A percentile compares a stretch with the other conserved stretches of the same genome.
Evolutionary conservation across 2,888 invertebrate genomes (phyloP).

Genomic region (Nomada goodeniana): DNA sequence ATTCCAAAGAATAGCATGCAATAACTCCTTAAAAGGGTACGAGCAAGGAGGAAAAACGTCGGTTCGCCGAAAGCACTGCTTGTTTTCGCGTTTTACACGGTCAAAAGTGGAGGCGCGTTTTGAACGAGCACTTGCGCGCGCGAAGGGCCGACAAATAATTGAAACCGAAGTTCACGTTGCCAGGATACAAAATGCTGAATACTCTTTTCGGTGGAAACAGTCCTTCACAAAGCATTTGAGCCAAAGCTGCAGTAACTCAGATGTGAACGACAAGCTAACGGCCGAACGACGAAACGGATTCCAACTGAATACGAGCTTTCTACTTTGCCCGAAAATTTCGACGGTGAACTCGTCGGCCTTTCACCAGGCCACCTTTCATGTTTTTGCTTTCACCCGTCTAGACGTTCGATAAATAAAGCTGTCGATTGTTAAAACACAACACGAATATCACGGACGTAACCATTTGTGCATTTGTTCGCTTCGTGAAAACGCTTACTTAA

Average conservation of each 20-base stretch:
- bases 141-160: conserved; percentile 47
- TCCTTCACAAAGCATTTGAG: conserved; percentile 29
- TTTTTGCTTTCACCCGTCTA: conserved; percentile 16
- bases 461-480: too few relatives aligned
- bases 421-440: not conserved
- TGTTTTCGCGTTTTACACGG: conserved; percentile 18
- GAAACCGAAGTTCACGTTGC: conserved; percentile 35
- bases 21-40: conserved; percentile 17
- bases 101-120: conserved; percentile 46
- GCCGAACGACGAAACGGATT: conserved; percentile 34
- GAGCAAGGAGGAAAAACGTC: not conserved
- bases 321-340: conserved; percentile 19
- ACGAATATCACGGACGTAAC: not conserved
- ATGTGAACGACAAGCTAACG: conserved; percentile 25
- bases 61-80: conserved; percentile 2
- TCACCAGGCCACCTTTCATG: not conserved
- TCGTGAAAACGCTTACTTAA: too few relatives aligned
- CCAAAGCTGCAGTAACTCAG: conserved; percentile 9
- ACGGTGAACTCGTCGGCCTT: not conserved
- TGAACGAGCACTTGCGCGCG: conserved; percentile 33
- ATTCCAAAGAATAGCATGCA: not conserved
- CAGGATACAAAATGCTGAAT: conserved; percentile 47
- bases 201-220: conserved; percentile 35
- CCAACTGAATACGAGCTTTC: conserved; percentile 35
- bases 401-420: conserved; percentile 37